These are phyloP conservation scores for Galemys pyrenaicus DNA, from an alignment of 2,113 vertebrate genomes.

Conservation along the genomic window DNA sequence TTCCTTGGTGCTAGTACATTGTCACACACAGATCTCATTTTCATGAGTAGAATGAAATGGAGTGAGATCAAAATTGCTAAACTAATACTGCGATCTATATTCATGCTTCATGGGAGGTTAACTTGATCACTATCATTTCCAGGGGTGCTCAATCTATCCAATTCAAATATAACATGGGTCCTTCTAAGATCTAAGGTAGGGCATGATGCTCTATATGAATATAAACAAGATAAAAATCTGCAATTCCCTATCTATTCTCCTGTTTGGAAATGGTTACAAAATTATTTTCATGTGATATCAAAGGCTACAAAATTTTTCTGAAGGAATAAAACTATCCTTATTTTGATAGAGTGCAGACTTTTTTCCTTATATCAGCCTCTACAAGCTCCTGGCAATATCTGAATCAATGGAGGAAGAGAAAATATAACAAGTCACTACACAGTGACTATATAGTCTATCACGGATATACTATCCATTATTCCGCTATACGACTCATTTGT, in stretches of 20 bases:
- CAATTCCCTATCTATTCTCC: not conserved
- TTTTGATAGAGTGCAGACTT: not conserved
- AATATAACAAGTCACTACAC: not conserved
- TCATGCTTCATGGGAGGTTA: not conserved
- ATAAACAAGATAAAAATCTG: not conserved
- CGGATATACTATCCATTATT: too few relatives aligned
- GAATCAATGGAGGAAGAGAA: not conserved
- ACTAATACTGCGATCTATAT: not conserved
- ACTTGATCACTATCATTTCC: not conserved
- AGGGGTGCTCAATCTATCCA: not conserved
- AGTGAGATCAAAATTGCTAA: not conserved
- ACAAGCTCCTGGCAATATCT: not conserved
- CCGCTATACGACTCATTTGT: not conserved
- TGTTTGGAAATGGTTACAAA: constrained; percentile 7
- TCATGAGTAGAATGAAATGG: constrained; percentile 4
- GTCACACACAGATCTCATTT: constrained; percentile 51
- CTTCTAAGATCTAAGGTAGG: not conserved
- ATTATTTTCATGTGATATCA: constrained; percentile 17
- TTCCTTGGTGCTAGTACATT: constrained; percentile 43
- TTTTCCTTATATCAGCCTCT: not conserved
- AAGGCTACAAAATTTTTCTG: not conserved
- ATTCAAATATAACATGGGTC: not conserved
- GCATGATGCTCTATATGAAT: not conserved
- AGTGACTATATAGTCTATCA: too few relatives aligned
- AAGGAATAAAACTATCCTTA: not conserved